phyloP scores from a whole-genome alignment of 2,888 invertebrate genomes.

The Odontothrips loti region DNA sequence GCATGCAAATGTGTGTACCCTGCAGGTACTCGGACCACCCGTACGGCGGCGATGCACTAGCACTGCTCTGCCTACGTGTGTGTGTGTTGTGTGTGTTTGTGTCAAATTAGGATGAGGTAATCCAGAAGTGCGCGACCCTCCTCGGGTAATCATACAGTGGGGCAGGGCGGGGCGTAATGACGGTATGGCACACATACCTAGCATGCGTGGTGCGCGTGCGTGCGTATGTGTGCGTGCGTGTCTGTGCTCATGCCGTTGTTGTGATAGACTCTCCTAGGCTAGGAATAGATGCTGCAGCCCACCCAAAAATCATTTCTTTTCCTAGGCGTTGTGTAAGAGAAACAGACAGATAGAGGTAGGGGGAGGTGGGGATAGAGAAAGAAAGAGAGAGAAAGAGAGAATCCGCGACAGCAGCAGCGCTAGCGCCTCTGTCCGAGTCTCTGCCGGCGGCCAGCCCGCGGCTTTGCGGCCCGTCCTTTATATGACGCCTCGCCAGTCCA shows the following conservation, averaged over 20 bases:
- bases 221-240: too few relatives aligned
- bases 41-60: not conserved
- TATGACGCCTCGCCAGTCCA: not conserved
- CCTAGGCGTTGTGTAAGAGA: too few relatives aligned
- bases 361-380: too few relatives aligned
- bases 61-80: not conserved
- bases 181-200: not conserved
- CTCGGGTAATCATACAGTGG: not conserved
- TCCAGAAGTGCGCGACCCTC: constrained; percentile 14
- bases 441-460: not conserved
- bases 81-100: not conserved
- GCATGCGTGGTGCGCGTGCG: too few relatives aligned
- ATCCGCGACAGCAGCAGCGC: too few relatives aligned
- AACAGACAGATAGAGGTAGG: too few relatives aligned
- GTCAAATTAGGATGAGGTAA: constrained; percentile 25
- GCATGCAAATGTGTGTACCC: not conserved
- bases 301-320: too few relatives aligned
- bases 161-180: constrained; percentile 2
- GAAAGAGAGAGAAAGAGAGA: too few relatives aligned
- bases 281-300: not conserved
- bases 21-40: not conserved
- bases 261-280: too few relatives aligned
- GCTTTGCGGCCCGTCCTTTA: not conserved
- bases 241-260: too few relatives aligned
- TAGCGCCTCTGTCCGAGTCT: not conserved